These are phyloP conservation scores for Manis crassicaudata DNA, from an alignment of 2,797 vertebrate genomes.

Conservation along the genomic window DNA sequence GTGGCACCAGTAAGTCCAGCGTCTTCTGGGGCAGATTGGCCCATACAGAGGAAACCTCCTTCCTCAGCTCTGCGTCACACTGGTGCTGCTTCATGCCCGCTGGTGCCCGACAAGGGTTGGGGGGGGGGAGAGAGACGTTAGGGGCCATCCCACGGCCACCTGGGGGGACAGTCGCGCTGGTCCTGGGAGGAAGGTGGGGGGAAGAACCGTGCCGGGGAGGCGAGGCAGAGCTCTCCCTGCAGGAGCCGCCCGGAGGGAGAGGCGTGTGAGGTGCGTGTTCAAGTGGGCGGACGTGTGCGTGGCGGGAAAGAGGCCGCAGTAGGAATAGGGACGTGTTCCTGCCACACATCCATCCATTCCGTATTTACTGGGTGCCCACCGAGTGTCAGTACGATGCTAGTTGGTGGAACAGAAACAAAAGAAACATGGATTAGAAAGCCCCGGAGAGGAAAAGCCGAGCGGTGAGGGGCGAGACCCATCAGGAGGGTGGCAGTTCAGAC, in stretches of 20 bases:
- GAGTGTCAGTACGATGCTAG: background rate
- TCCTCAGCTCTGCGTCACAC: slow-evolving; percentile 93
- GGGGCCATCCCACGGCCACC: background rate
- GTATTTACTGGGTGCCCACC: background rate
- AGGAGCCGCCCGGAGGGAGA: background rate
- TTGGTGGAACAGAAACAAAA: background rate
- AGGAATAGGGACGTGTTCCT: accelerated
- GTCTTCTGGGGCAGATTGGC: slow-evolving; percentile 96
- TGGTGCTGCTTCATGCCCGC: slow-evolving; percentile 93
- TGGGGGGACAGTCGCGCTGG: background rate
- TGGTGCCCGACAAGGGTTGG: slow-evolving; percentile 54
- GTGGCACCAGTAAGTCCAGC: slow-evolving; percentile 94
- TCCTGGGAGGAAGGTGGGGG: background rate
- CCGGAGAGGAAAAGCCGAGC: background rate
- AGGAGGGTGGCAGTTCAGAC: background rate
- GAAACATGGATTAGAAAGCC: background rate
- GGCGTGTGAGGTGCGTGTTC: background rate
- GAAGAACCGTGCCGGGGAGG: background rate
- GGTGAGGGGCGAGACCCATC: accelerated
- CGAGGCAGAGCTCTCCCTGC: background rate
- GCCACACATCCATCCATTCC: background rate
- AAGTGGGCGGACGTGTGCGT: accelerated
- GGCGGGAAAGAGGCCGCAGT: too few relatives aligned
- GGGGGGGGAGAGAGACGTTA: background rate
- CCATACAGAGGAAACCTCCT: slow-evolving; percentile 95